A percentile compares a stretch with the other conserved stretches of the same genome.
These are phyloP conservation scores for Holothuria leucospilota DNA, from an alignment of 53 echinoderm and acorn worm species.

Conservation along the genomic window DNA sequence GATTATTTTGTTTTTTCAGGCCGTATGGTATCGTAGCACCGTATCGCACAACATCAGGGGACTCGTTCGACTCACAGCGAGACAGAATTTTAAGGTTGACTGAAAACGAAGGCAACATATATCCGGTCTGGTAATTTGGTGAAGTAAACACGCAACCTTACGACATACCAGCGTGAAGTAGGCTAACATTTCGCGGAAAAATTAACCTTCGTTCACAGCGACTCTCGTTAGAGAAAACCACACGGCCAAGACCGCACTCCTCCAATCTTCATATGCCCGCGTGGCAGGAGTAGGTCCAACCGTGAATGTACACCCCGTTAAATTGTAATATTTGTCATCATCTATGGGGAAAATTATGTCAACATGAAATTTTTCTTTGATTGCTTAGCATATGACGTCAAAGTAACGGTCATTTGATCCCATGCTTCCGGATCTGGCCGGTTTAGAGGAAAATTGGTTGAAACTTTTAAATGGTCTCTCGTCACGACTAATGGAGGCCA, in stretches of 20 bases:
- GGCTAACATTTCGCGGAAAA: slow-evolving; percentile 39
- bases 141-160: slow-evolving; percentile 42
- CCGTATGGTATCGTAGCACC: neutral
- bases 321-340: slow-evolving; percentile 35
- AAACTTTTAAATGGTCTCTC: slow-evolving; percentile 11
- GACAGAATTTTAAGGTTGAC: neutral
- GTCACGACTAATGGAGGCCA: slow-evolving; percentile 17
- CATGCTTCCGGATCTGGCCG: slow-evolving; percentile 3
- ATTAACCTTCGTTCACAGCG: slow-evolving; percentile 28
- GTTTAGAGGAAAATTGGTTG: neutral
- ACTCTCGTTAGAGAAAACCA: slow-evolving; percentile 1
- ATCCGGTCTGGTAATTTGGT: slow-evolving; percentile 9
- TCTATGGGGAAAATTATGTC: slow-evolving; percentile 19
- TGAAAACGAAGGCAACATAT: neutral
- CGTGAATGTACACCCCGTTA: slow-evolving; percentile 36
- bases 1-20: too few relatives aligned
- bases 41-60: slow-evolving; percentile 30
- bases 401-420: slow-evolving; percentile 12
- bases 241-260: slow-evolving; percentile 16
- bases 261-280: neutral
- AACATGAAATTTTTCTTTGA: slow-evolving; percentile 9
- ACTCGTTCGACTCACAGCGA: slow-evolving; percentile 10
- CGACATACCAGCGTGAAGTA: slow-evolving; percentile 28
- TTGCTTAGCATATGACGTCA: slow-evolving; percentile 20
- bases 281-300: neutral